Evolutionary conservation across 2,888 invertebrate genomes (phyloP).

Genomic region (Nomada goodeniana): DNA sequence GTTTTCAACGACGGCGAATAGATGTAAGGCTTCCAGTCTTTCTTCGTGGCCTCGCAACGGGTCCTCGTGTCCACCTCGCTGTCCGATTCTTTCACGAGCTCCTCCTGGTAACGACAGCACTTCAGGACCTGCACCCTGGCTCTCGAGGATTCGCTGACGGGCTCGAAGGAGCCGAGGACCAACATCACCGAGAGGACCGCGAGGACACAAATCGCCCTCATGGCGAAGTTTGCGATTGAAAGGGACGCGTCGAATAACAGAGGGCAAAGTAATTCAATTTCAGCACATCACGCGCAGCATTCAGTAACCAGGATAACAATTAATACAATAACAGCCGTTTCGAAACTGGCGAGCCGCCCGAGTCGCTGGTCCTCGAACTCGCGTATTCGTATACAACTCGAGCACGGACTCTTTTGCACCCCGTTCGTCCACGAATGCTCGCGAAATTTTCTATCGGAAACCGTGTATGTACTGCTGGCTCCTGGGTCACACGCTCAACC

Average conservation of each 20-base stretch:
- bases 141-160: conserved; percentile 47
- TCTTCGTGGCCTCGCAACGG: conserved; percentile 76
- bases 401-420: too few species aligned
- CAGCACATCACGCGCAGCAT: conserved; percentile 14
- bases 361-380: background rate
- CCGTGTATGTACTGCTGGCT: too few species aligned
- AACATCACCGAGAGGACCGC: conserved; percentile 29
- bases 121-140: conserved; percentile 83
- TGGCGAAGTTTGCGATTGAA: background rate
- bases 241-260: too few species aligned
- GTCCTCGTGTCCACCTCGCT: conserved; percentile 50
- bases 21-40: conserved; percentile 86
- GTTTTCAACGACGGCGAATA: conserved; percentile 85
- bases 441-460: background rate
- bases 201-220: conserved; percentile 11
- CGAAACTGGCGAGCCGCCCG: background rate
- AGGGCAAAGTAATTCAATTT: background rate
- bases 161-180: conserved; percentile 41
- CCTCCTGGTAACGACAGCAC: conserved; percentile 86
- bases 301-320: background rate
- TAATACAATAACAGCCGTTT: background rate
- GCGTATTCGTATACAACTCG: background rate
- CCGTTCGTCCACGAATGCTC: background rate
- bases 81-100: conserved; percentile 82
- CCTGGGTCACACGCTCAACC: background rate